Percentiles rank a stretch among this genome's conserved stretches.
Evolutionary conservation across 2,888 invertebrate species (phyloP).

Genomic region (Aporophyla nigra): DNA sequence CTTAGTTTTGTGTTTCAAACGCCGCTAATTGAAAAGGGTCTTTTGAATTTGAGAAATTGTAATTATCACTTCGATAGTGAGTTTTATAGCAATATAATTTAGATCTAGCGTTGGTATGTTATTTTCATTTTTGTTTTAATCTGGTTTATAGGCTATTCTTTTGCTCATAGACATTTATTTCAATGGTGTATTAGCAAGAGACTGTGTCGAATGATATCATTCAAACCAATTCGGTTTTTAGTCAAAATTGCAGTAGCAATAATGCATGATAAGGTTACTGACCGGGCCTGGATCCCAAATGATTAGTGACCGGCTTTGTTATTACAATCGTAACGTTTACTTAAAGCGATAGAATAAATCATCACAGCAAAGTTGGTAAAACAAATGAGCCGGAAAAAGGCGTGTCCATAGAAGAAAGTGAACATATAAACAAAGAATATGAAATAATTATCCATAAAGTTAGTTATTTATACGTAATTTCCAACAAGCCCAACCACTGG

Average conservation of each 20-base stretch:
- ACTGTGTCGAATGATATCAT: slow-evolving; percentile 1
- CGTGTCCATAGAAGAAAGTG: slow-evolving; percentile 24
- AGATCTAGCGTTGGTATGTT: not conserved
- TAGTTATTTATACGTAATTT: slow-evolving; percentile 45
- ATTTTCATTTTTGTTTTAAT: slow-evolving; percentile 4
- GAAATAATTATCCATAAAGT: slow-evolving; percentile 38
- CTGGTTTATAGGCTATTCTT: not conserved
- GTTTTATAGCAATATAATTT: slow-evolving; percentile 32
- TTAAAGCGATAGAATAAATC: not conserved
- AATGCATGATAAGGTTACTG: slow-evolving; percentile 2
- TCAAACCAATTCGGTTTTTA: slow-evolving; percentile 16
- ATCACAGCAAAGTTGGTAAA: slow-evolving; percentile 6
- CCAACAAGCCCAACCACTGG: slow-evolving; percentile 41
- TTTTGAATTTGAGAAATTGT: slow-evolving; percentile 53
- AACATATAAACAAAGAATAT: slow-evolving; percentile 19
- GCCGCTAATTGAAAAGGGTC: slow-evolving; percentile 81
- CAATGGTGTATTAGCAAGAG: not conserved
- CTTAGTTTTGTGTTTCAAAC: slow-evolving; percentile 72
- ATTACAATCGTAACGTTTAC: not conserved
- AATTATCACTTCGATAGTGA: slow-evolving; percentile 56
- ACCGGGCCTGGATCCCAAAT: slow-evolving; percentile 6
- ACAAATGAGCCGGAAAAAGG: slow-evolving; percentile 32
- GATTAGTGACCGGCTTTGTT: slow-evolving; percentile 15
- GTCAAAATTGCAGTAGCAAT: not conserved
- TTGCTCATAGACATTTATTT: not conserved